phyloP scores from a whole-genome alignment of 2,888 invertebrate genomes.

The Dolichomitus sp. region DNA sequence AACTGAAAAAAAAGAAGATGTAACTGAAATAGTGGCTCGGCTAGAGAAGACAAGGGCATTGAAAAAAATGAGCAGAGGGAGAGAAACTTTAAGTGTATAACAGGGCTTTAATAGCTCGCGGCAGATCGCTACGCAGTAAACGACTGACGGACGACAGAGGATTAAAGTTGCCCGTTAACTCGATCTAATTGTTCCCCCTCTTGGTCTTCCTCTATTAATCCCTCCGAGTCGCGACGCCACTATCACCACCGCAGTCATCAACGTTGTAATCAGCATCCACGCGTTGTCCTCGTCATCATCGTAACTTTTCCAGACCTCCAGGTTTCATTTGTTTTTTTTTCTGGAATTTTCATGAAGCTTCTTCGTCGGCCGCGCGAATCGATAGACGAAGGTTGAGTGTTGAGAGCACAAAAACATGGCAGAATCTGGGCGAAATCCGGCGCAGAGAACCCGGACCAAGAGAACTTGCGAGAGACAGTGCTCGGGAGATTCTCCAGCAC shows the following conservation, averaged over 20 bases:
- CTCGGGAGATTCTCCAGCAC: slow-evolving; percentile 36
- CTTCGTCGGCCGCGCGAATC: slow-evolving; percentile 12
- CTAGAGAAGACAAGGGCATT: slow-evolving; percentile 41
- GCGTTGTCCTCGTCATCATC: slow-evolving; percentile 17
- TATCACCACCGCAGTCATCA: slow-evolving; percentile 66
- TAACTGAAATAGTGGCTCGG: neutral
- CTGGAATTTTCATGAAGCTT: neutral
- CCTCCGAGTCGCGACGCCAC: slow-evolving; percentile 72
- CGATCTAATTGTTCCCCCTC: slow-evolving; percentile 85
- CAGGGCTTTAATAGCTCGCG: slow-evolving; percentile 81
- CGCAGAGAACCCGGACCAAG: slow-evolving; percentile 65
- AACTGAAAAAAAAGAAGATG: slow-evolving; percentile 9
- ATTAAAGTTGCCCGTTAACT: slow-evolving; percentile 85
- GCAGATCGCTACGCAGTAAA: slow-evolving; percentile 85
- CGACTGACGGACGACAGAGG: slow-evolving; percentile 85
- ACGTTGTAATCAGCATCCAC: neutral
- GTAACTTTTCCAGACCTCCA: neutral
- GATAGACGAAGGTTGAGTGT: slow-evolving; percentile 55
- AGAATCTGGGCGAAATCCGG: slow-evolving; percentile 64
- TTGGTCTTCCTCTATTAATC: slow-evolving; percentile 84
- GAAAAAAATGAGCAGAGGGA: slow-evolving; percentile 70
- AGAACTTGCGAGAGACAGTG: slow-evolving; percentile 35
- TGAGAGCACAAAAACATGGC: slow-evolving; percentile 60
- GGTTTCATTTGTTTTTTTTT: slow-evolving; percentile 1
- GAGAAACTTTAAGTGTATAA: slow-evolving; percentile 80